Evolutionary conservation across 1,140 invertebrate genomes (phyloP).

Genomic region (Eumeta japonica): DNA sequence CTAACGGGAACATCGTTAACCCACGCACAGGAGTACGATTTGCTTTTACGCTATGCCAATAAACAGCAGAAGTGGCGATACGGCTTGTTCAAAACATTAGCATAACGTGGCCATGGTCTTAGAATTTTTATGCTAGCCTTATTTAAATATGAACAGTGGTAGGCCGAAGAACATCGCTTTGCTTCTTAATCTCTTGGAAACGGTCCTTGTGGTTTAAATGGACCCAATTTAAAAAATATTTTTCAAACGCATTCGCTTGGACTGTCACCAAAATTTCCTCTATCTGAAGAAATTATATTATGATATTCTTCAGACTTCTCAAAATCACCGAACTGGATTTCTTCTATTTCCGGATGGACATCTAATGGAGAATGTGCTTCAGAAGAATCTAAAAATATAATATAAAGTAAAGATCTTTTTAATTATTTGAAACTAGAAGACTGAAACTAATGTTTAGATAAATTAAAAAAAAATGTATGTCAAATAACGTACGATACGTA

Average conservation of each 20-base stretch:
- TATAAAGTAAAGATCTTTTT: too few species aligned
- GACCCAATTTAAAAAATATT: conserved; percentile 25
- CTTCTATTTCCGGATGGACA: too few species aligned
- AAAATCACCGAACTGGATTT: conserved; percentile 16
- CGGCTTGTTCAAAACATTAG: conserved; percentile 23
- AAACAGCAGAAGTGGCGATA: conserved; percentile 29
- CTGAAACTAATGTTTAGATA: too few species aligned
- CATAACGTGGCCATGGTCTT: too few species aligned
- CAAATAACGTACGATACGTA: too few species aligned
- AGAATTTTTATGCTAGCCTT: conserved; percentile 25
- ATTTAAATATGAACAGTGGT: conserved; percentile 24
- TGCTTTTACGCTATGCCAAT: conserved; percentile 27
- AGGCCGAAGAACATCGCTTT: conserved; percentile 18
- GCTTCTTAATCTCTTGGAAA: conserved; percentile 21
- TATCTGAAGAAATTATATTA: conserved; percentile 18
- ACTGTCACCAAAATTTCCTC: conserved; percentile 20
- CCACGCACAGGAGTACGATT: conserved; percentile 25
- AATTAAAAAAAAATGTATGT: too few species aligned
- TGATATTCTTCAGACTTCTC: conserved; percentile 14
- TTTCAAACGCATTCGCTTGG: conserved; percentile 20
- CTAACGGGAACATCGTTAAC: conserved; percentile 27
- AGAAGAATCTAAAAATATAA: too few species aligned
- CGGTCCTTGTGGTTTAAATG: conserved; percentile 19
- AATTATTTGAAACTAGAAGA: too few species aligned
- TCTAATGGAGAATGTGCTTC: too few species aligned